phyloP scores from a whole-genome alignment of 2,113 vertebrate genomes.

The Colistium nudipinnis region DNA sequence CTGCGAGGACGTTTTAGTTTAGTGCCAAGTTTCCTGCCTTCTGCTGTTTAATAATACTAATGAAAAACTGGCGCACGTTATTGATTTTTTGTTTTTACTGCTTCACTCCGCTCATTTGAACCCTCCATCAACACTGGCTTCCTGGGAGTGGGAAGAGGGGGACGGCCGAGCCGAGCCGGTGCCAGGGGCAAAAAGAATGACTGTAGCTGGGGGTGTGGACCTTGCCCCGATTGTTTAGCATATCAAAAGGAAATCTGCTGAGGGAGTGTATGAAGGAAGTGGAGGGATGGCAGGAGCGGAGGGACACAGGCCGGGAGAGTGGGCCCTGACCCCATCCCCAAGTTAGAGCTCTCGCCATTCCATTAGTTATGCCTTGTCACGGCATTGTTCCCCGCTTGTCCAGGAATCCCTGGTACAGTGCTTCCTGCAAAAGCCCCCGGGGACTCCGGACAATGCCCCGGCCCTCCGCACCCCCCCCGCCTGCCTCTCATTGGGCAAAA shows the following conservation, averaged over 20 bases:
- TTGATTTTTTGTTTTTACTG: not conserved
- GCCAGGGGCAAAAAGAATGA: constrained; percentile 51
- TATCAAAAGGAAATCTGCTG: constrained; percentile 70
- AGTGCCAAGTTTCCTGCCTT: constrained; percentile 28
- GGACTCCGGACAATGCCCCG: constrained; percentile 45
- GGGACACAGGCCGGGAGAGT: constrained; percentile 23
- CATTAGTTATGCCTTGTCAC: constrained; percentile 71
- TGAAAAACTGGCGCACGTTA: not conserved
- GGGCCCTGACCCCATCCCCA: constrained; percentile 33
- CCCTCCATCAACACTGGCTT: constrained; percentile 17
- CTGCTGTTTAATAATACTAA: constrained; percentile 7
- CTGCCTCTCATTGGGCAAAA: constrained; percentile 64
- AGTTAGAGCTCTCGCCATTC: constrained; percentile 56
- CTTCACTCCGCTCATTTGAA: constrained; percentile 30
- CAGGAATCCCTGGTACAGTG: constrained; percentile 55
- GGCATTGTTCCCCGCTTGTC: constrained; percentile 63
- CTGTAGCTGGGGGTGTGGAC: constrained; percentile 56
- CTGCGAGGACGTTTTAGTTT: constrained; percentile 22
- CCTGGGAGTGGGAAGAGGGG: constrained; percentile 3
- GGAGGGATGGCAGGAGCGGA: constrained; percentile 27
- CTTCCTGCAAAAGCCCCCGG: constrained; percentile 40
- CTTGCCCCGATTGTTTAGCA: constrained; percentile 61
- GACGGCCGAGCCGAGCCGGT: not conserved
- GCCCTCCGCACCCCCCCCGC: constrained; percentile 49
- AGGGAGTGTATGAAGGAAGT: constrained; percentile 66